A percentile compares a stretch with the other conserved stretches of the same genome.
Evolutionary conservation across 2,113 vertebrate genomes (phyloP).

Genomic region (Mustela nigripes): DNA sequence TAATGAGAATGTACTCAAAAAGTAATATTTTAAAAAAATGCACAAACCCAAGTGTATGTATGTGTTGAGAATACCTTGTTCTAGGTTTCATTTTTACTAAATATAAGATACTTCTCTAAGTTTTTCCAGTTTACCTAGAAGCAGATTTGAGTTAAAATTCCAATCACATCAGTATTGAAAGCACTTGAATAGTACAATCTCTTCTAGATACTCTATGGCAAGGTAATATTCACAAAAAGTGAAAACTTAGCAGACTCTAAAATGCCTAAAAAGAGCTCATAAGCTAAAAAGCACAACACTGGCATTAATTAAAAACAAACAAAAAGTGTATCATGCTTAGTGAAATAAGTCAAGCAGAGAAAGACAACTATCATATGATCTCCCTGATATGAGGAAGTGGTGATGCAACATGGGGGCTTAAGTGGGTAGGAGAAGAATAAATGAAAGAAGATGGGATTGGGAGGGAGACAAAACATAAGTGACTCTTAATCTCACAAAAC

Average conservation of each 20-base stretch:
- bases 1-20: not conserved
- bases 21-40: not conserved
- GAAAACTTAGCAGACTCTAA: not conserved
- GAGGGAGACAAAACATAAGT: no score
- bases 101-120: not conserved
- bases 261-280: not conserved
- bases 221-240: not conserved
- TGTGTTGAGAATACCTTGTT: not conserved
- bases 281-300: not conserved
- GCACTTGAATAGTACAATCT: not conserved
- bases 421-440: no score
- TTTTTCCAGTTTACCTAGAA: not conserved
- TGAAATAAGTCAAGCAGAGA: no score
- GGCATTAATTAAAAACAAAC: not conserved
- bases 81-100: conserved; percentile 5
- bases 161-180: not conserved
- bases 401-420: no score
- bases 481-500: no score
- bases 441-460: no score
- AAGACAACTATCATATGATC: no score
- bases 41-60: not conserved
- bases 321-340: not conserved
- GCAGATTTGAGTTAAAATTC: not conserved
- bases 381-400: no score
- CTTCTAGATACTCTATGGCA: not conserved